phyloP scores from a whole-genome alignment of 1,140 invertebrate species.

The Drosophila micromelanica region DNA sequence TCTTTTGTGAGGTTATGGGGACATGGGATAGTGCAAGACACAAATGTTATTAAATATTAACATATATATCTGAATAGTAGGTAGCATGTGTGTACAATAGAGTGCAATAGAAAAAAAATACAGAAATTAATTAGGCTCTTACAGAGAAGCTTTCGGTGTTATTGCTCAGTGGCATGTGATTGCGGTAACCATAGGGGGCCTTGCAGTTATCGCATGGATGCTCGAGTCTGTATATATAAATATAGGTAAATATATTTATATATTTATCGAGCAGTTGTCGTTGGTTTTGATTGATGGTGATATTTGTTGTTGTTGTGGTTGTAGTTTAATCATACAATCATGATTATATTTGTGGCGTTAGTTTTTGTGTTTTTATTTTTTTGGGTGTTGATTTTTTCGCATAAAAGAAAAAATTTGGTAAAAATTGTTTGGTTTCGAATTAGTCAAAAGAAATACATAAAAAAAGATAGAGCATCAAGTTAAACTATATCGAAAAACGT shows the following conservation, averaged over 20 bases:
- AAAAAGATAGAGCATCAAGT: conserved; percentile 8
- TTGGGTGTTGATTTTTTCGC: background rate
- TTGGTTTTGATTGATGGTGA: conserved; percentile 42
- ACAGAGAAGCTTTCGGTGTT: conserved; percentile 86
- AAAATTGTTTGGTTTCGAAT: conserved; percentile 34
- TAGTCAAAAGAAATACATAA: conserved; percentile 30
- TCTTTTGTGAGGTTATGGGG: too few species aligned
- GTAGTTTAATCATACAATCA: conserved; percentile 43
- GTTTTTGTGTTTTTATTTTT: conserved; percentile 45
- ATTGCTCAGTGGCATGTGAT: conserved; percentile 87
- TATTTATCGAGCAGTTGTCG: conserved; percentile 37
- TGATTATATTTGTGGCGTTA: conserved; percentile 53
- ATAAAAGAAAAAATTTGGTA: conserved; percentile 48
- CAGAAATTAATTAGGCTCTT: conserved; percentile 66
- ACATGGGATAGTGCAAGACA: background rate
- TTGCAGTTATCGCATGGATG: conserved; percentile 85
- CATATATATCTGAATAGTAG: background rate
- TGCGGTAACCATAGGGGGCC: conserved; percentile 88
- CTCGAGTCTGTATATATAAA: conserved; percentile 60
- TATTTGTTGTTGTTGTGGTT: conserved; percentile 25
- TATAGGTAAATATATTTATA: conserved; percentile 9
- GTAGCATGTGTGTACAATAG: background rate
- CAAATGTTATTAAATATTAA: conserved; percentile 6
- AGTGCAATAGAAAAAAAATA: conserved; percentile 15
- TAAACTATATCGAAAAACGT: background rate